Evolutionary conservation across 1,140 invertebrate genomes (phyloP).

Genomic region (Zaprionus davidi): DNA sequence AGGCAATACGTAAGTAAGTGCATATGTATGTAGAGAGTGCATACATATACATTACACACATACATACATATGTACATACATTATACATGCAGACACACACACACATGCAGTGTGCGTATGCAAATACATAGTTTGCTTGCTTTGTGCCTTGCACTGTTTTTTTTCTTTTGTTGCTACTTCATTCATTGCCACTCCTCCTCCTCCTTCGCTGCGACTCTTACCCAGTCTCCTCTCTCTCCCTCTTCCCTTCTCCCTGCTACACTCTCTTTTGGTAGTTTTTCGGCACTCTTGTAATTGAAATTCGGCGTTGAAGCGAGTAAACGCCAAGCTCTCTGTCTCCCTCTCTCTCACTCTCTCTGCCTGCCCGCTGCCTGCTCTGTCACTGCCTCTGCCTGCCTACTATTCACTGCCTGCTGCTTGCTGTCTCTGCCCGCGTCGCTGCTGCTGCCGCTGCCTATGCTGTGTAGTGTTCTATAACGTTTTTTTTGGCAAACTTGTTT

Average conservation of each 20-base stretch:
- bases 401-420: not conserved
- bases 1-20: not conserved
- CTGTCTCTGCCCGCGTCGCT: constrained; percentile 1
- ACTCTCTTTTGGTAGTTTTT: constrained; percentile 32
- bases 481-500: constrained; percentile 72
- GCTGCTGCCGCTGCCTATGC: constrained; percentile 9
- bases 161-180: constrained; percentile 8
- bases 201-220: not conserved
- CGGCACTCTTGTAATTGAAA: constrained; percentile 73
- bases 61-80: not conserved
- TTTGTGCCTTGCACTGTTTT: constrained; percentile 2
- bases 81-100: not conserved
- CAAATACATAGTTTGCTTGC: constrained; percentile 11
- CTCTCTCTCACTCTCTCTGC: not conserved
- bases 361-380: constrained; percentile 24
- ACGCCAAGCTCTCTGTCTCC: constrained; percentile 42
- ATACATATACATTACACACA: constrained; percentile 3
- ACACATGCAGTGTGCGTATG: constrained; percentile 4
- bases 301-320: constrained; percentile 83
- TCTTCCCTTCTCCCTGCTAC: constrained; percentile 9
- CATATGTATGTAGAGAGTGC: not conserved
- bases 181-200: constrained; percentile 50
- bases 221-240: constrained; percentile 2
- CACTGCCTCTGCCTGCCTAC: not conserved
- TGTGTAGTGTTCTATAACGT: constrained; percentile 60